These are phyloP conservation scores for Drosophila kepulauana DNA, from an alignment of 1,140 invertebrate species.

Conservation along the genomic window DNA sequence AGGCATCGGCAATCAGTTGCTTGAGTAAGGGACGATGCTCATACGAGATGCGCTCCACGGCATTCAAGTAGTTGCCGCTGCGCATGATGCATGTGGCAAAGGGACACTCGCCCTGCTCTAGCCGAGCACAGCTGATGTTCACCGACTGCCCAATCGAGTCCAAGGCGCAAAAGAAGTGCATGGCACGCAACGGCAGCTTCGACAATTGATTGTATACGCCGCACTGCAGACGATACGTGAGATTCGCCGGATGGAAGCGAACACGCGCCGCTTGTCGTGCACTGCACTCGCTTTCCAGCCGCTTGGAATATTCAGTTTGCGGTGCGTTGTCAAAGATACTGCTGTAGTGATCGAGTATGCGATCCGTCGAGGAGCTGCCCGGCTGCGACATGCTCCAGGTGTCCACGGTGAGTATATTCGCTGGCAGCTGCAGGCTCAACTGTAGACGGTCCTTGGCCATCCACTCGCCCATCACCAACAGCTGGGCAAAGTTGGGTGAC, in stretches of 20 bases:
- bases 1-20: constrained; percentile 59
- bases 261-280: constrained; percentile 58
- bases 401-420: constrained; percentile 78
- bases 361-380: constrained; percentile 58
- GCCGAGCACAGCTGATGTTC: constrained; percentile 51
- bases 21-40: constrained; percentile 61
- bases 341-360: constrained; percentile 79
- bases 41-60: constrained; percentile 75
- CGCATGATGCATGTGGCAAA: constrained; percentile 73
- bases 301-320: constrained; percentile 76
- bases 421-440: constrained; percentile 60
- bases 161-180: constrained; percentile 80
- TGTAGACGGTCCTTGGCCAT: constrained; percentile 32
- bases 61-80: constrained; percentile 72
- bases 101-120: constrained; percentile 69
- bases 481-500: constrained; percentile 71
- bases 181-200: constrained; percentile 63
- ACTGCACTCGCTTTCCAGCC: constrained; percentile 63
- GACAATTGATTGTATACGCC: constrained; percentile 72
- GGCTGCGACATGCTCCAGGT: constrained; percentile 56
- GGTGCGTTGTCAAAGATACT: constrained; percentile 80
- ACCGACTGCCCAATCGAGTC: constrained; percentile 65
- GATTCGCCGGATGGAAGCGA: constrained; percentile 77
- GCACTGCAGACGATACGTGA: constrained; percentile 70
- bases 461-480: constrained; percentile 66